Evolutionary conservation across 1,140 invertebrate genomes (phyloP), one percentile per base, ranked within the genome.

Genomic region (Drosophila ananassae): DNA sequence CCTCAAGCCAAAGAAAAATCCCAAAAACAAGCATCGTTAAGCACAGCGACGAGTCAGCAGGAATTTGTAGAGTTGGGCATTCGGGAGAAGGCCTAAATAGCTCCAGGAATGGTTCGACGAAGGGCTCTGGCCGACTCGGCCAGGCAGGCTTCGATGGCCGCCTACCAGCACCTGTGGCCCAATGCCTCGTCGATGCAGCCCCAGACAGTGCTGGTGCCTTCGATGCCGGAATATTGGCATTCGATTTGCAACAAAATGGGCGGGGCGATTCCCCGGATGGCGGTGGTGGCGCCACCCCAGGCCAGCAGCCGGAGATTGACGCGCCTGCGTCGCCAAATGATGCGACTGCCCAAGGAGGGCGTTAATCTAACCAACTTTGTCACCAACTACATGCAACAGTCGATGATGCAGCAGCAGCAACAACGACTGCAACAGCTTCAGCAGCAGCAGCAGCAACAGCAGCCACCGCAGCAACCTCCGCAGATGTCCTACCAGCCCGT

Each of bases 91-190:
- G 7, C 30, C 2, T n/a, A 63, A 8, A 46, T 10, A 12, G 13
- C 6, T 37, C 2, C 34, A n/a, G 44, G 3, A 24, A 85, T 87
- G 82, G 83, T 76, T 44, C 66, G 78, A 13, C 76, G 69, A 62
- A 64, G 52, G n/a, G n/a, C 59, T 9, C n/a, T 63, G 34, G 37
- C 22, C 10, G 50, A 53, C 3, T 32, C 75, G 52, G 64, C 79
- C 34, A 64, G 57, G 13, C 66, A 75, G 25, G 13, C 77, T 28
- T 73, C 78, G 10, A 17, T 53, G 47, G 60, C 28, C n/a, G 56
- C 68, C 41, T 82, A 64, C 12, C 71, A 74, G 37, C 44, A 66
- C n/a, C 10, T 67, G 32, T 41, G 66, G 54, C 13, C 25, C 12
- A 57, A 72, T 41, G 53, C 17, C 8, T 30, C 10, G 50, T 68